These are phyloP conservation scores for Vulpes ferrilata DNA, from an alignment of 2,113 vertebrate species.

Conservation along the genomic window DNA sequence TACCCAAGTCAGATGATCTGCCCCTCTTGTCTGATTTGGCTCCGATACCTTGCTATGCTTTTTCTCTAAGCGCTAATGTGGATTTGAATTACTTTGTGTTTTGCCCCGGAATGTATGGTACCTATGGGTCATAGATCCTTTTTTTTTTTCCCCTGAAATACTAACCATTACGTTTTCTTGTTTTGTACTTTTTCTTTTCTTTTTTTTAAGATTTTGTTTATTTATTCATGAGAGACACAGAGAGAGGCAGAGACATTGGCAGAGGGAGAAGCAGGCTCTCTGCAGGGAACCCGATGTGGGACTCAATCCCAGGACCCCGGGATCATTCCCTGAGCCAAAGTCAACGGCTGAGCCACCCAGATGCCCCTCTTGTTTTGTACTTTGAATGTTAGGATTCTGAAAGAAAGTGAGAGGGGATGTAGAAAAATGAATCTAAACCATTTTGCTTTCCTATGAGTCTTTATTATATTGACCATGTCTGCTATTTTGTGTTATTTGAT, in stretches of 20 bases:
- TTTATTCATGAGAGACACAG: too few species aligned
- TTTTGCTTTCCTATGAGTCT: background rate
- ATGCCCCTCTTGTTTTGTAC: background rate
- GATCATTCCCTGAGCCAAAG: too few species aligned
- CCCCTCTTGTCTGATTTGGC: background rate
- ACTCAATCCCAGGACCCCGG: too few species aligned
- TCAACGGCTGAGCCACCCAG: too few species aligned
- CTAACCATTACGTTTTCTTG: slow-evolving; percentile 31
- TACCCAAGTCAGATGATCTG: background rate
- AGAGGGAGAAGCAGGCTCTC: too few species aligned
- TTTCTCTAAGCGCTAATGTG: background rate
- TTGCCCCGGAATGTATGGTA: background rate
- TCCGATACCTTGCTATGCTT: background rate
- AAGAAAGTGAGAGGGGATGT: background rate
- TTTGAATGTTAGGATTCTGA: slow-evolving; percentile 35
- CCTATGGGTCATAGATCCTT: background rate
- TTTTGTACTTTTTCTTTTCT: background rate
- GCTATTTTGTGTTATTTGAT: slow-evolving; percentile 58
- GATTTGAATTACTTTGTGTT: background rate
- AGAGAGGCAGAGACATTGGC: too few species aligned
- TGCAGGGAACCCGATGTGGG: too few species aligned
- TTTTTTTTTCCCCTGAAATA: background rate
- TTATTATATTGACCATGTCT: slow-evolving; percentile 46
- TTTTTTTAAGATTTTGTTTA: too few species aligned
- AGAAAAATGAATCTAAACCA: background rate